These are phyloP conservation scores for Drepanosiphum platanoidis DNA, from an alignment of 2,888 invertebrate species.

Conservation along the genomic window DNA sequence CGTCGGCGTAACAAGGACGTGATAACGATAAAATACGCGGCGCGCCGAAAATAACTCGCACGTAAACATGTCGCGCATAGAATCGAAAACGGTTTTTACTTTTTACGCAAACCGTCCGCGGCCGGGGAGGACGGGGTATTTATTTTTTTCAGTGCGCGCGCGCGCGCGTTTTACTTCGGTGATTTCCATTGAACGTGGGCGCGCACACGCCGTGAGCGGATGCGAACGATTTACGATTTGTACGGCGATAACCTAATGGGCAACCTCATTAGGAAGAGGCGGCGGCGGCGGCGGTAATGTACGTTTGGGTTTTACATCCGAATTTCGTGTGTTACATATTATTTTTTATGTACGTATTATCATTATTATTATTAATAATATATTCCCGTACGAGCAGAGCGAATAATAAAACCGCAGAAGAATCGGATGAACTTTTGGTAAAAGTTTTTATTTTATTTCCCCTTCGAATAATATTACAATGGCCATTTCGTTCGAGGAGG, in stretches of 20 bases:
- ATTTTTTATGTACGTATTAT: neutral
- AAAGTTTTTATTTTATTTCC: no score
- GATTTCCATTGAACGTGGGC: neutral
- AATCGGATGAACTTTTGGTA: no score
- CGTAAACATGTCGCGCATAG: neutral
- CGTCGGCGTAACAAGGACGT: no score
- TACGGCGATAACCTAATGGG: slow-evolving; percentile 24
- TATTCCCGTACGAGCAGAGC: no score
- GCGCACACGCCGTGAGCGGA: neutral
- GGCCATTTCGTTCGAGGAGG: no score
- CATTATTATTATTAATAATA: no score
- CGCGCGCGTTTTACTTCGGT: neutral
- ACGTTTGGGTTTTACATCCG: neutral
- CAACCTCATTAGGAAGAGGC: slow-evolving; percentile 7
- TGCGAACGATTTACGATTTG: neutral
- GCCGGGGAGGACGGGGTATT: neutral
- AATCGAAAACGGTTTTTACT: neutral
- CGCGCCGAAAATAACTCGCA: neutral
- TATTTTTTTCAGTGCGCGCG: neutral
- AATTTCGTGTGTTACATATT: neutral
- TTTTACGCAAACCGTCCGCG: neutral
- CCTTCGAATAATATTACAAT: no score
- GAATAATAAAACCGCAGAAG: no score
- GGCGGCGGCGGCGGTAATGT: neutral
- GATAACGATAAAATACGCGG: neutral